Base-by-base conservation (phyloP, 2,113 vertebrate species). In the Lontra canadensis region DNA sequence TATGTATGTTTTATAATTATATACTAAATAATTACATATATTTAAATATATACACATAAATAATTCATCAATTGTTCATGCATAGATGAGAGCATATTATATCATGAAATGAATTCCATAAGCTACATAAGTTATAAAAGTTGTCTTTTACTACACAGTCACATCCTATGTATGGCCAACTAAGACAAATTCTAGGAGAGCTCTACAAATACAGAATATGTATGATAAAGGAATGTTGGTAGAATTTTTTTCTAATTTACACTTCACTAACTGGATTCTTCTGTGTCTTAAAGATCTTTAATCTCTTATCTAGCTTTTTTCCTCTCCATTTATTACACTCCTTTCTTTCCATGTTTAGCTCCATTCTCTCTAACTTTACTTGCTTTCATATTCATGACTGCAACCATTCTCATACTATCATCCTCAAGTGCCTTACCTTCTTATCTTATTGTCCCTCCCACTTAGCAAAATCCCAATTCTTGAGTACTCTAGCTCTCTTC, bases 101-200 rank as follows among this genome's bases (percentile, higher is more conserved):
- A 20, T 65, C 17, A 80, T 84, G 57, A 88, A 74, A 88, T 88
- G 49, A 89, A 85, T 90, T 94, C 44, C 36, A 80, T 81, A 80
- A 74, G 74, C 14, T 76, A 47, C 26, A 47, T 29, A 34, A 67
- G n/a, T 26, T 59, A 13, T 2, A 39, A 87, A 85, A 79, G 34
- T 84, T 80, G 21, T 34, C 59, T 90, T 63, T 4, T 79, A 55
- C 10, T 85, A 55, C 47, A 59, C 47, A 63, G 23, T 90, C 42
- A 78, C 23, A 63, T 74, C 26, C 73, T n/a, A 23, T n/a, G 67
- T 76, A 20, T 81, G 42, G 17, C 42, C n/a, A 73, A 47, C 31
- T 57, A 44, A 85, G 71, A 73, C 23, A 89, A 89, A 85, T 73
- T 76, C 36, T 93, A 34, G 36, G 34, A 95, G 85, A 97, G 20